Percentiles rank a stretch among this genome's conserved stretches.
phyloP scores from a whole-genome alignment of 2,888 invertebrate genomes.

The Leptopilina myrica region DNA sequence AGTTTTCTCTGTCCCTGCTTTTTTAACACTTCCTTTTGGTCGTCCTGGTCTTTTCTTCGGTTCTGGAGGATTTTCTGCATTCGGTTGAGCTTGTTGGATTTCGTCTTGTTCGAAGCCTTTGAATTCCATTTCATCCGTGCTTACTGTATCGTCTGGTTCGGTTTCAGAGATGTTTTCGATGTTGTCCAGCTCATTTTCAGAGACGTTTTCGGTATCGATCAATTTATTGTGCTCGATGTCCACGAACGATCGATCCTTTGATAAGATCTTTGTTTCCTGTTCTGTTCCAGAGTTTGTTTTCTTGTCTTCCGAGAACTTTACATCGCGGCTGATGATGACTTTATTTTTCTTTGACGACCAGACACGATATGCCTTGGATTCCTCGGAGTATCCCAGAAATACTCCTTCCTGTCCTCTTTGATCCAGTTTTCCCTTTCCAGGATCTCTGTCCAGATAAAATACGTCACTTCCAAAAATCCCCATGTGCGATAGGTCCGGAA shows the following conservation, averaged over 20 bases:
- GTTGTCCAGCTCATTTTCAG: too few relatives aligned
- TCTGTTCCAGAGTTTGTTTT: neutral
- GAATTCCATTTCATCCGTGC: neutral
- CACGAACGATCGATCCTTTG: neutral
- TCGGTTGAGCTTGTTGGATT: neutral
- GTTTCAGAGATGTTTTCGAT: too few relatives aligned
- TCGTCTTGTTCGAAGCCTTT: neutral
- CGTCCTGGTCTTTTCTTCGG: neutral
- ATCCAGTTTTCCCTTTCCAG: too few relatives aligned
- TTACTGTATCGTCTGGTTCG: neutral
- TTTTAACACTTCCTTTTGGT: neutral
- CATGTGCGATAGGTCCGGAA: too few relatives aligned
- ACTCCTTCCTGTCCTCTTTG: too few relatives aligned
- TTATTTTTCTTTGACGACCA: too few relatives aligned
- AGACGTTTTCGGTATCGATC: neutral
- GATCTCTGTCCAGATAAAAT: too few relatives aligned
- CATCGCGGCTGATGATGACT: too few relatives aligned
- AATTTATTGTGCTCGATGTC: neutral
- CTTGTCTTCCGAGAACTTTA: slow-evolving; percentile 37
- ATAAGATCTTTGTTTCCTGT: neutral
- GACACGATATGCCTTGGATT: too few relatives aligned
- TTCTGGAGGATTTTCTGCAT: neutral
- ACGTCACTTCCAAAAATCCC: too few relatives aligned
- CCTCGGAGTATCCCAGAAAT: too few relatives aligned
- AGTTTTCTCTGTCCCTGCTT: neutral